phyloP scores from a whole-genome alignment of 2,888 invertebrate genomes.

The Villa cingulata region DNA sequence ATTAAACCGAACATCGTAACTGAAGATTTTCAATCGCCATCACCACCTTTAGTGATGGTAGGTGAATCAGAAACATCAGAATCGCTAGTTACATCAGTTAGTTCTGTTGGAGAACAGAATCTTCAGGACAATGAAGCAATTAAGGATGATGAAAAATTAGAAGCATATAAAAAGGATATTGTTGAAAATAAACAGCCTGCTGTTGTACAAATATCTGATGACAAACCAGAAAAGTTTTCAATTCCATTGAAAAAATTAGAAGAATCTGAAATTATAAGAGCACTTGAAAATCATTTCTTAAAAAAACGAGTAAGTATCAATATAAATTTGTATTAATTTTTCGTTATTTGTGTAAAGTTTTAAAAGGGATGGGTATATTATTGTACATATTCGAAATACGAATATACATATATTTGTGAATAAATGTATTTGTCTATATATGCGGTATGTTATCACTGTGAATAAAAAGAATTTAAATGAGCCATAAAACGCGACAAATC shows the following conservation, averaged over 20 bases:
- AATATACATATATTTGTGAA: no score
- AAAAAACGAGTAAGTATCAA: slow-evolving; percentile 22
- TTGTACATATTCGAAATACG: no score
- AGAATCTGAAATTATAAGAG: slow-evolving; percentile 46
- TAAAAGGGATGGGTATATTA: no score
- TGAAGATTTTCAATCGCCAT: slow-evolving; percentile 18
- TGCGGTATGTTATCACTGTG: no score
- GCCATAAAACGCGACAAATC: not conserved
- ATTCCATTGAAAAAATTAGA: slow-evolving; percentile 39
- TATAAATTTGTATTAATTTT: no score
- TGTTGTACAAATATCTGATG: slow-evolving; percentile 40
- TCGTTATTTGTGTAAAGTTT: no score
- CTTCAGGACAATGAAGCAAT: slow-evolving; percentile 32
- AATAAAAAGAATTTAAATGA: not conserved
- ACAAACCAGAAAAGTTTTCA: slow-evolving; percentile 41
- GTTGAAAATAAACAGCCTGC: slow-evolving; percentile 31
- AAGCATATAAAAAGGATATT: slow-evolving; percentile 40
- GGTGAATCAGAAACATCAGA: slow-evolving; percentile 33
- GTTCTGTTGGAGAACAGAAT: slow-evolving; percentile 26
- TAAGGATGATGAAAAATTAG: slow-evolving; percentile 41
- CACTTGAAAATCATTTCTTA: slow-evolving; percentile 34
- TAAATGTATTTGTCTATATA: no score
- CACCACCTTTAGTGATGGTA: slow-evolving; percentile 20
- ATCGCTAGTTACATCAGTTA: slow-evolving; percentile 20
- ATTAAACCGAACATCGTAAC: slow-evolving; percentile 20